phyloP scores from a whole-genome alignment of 2,888 invertebrate genomes.

The Polydrusus pterygomalis region DNA sequence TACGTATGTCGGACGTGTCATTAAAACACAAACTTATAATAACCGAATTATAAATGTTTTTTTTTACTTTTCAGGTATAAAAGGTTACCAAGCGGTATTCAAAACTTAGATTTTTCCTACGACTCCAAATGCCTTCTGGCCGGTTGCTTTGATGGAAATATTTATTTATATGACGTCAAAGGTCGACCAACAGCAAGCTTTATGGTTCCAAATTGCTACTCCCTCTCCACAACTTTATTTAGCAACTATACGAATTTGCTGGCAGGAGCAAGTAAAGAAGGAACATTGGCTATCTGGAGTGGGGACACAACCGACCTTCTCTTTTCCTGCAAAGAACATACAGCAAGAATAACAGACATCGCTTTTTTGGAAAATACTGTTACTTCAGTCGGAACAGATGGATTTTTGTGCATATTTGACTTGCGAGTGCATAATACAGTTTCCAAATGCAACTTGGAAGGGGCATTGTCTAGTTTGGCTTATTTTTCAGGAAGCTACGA shows the following conservation, averaged over 20 bases:
- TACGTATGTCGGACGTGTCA: no score
- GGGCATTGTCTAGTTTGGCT: constrained; percentile 59
- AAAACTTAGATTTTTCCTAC: constrained; percentile 63
- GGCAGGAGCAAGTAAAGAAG: constrained; percentile 60
- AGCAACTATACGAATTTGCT: constrained; percentile 57
- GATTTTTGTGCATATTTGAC: constrained; percentile 60
- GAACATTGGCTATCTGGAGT: constrained; percentile 60
- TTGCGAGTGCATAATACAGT: constrained; percentile 52
- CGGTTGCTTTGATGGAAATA: constrained; percentile 58
- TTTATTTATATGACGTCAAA: constrained; percentile 59
- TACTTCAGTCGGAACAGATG: constrained; percentile 60
- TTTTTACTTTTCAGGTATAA: constrained; percentile 39
- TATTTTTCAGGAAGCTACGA: constrained; percentile 58
- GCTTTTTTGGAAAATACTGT: constrained; percentile 58
- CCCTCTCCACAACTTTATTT: constrained; percentile 58
- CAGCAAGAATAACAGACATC: constrained; percentile 58
- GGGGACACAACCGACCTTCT: constrained; percentile 56
- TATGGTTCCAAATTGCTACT: constrained; percentile 58
- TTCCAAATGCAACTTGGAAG: constrained; percentile 57
- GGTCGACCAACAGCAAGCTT: constrained; percentile 59
- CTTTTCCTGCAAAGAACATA: constrained; percentile 56
- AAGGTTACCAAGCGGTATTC: constrained; percentile 60
- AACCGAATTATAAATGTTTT: no score
- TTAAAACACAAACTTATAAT: no score
- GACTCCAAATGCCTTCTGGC: constrained; percentile 62